Evolutionary conservation across 2,113 vertebrate genomes (phyloP).

Genomic region (Fulica atra): DNA sequence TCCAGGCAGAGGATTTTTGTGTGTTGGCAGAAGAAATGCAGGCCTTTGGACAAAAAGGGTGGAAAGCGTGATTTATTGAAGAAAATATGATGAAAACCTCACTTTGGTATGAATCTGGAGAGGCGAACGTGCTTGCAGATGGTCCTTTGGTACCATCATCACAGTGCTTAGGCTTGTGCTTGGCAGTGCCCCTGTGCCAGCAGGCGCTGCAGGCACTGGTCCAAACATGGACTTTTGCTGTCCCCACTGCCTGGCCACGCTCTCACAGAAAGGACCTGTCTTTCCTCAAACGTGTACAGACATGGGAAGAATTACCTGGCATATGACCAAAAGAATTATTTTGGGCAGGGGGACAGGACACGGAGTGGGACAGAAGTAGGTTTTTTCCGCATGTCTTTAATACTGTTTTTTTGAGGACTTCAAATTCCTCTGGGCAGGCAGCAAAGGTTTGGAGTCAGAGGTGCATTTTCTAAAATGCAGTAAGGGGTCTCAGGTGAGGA

Average conservation of each 20-base stretch:
- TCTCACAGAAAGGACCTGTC: not conserved
- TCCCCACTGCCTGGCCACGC: accelerated
- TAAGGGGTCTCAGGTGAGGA: not conserved
- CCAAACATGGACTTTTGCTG: not conserved
- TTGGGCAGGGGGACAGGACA: no score
- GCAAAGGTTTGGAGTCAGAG: not conserved
- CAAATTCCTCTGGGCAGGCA: not conserved
- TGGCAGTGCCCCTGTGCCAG: not conserved
- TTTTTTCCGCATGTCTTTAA: not conserved
- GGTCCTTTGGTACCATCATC: accelerated
- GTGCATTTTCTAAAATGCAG: not conserved
- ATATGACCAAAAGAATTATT: not conserved
- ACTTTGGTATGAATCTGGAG: not conserved
- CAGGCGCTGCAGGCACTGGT: not conserved
- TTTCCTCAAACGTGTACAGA: accelerated
- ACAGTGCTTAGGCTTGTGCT: not conserved
- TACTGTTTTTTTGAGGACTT: not conserved
- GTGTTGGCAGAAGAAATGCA: not conserved
- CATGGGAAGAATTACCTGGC: not conserved
- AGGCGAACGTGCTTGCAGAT: not conserved
- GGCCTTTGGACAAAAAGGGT: not conserved
- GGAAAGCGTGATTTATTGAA: not conserved
- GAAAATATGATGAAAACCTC: accelerated
- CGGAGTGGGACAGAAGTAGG: accelerated
- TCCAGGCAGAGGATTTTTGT: not conserved